Evolutionary conservation across 2,888 invertebrate species (phyloP).

Genomic region (Drosophila anomalata): DNA sequence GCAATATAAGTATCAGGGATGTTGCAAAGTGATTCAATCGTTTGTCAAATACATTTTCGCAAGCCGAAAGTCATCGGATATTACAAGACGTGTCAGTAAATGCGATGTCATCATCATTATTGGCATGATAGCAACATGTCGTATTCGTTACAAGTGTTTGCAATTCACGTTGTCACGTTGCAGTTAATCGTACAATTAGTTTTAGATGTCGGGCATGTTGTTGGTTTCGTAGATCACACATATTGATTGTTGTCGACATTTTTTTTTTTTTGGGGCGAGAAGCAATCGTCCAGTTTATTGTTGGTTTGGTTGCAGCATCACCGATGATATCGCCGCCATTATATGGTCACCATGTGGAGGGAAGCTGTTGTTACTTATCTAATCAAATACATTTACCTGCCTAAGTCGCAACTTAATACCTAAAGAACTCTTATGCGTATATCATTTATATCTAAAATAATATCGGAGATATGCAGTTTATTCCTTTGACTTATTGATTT

Average conservation of each 20-base stretch:
- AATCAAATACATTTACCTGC: conserved; percentile 70
- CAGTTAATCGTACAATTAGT: conserved; percentile 11
- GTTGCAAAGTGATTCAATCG: conserved; percentile 69
- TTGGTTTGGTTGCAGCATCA: conserved; percentile 1
- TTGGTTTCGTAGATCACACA: conserved; percentile 30
- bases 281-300: conserved; percentile 25
- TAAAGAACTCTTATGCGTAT: conserved; percentile 62
- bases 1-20: conserved; percentile 39
- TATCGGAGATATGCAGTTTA: conserved; percentile 70
- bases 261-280: conserved; percentile 12
- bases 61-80: conserved; percentile 84
- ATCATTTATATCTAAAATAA: conserved; percentile 39
- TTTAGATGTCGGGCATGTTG: conserved; percentile 4
- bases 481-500: conserved; percentile 19
- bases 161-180: conserved; percentile 34
- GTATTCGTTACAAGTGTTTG: conserved; percentile 55
- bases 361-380: conserved; percentile 75
- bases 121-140: conserved; percentile 71
- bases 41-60: conserved; percentile 80
- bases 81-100: conserved; percentile 83
- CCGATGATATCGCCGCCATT: conserved; percentile 16
- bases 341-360: conserved; percentile 68
- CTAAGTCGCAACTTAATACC: conserved; percentile 66
- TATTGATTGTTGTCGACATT: conserved; percentile 38
- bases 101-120: conserved; percentile 84